Conservation (phyloP, 2,888 invertebrate genomes). For the Prionchulus punctatus region DNA sequence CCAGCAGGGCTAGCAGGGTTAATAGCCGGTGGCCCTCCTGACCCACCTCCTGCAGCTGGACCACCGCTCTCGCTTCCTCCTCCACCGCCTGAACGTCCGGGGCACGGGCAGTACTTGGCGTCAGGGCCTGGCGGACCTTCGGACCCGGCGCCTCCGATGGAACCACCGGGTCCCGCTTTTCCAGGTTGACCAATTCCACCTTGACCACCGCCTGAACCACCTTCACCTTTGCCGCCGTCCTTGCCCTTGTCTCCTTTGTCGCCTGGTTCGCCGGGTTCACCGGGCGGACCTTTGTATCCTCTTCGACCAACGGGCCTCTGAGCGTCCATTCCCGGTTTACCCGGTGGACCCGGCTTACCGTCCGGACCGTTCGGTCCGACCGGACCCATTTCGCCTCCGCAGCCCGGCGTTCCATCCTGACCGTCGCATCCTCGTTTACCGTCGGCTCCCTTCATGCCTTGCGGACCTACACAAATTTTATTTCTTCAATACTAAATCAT, state of each 20-base stretch:
- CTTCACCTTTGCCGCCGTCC: not conserved
- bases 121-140: not conserved
- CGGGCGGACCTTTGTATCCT: not conserved
- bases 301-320: not conserved
- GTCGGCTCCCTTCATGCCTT: constrained; percentile 3
- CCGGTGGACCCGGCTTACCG: not conserved
- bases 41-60: too few species aligned
- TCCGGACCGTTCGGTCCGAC: not conserved
- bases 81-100: too few species aligned
- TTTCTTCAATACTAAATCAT: too few species aligned
- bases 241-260: not conserved
- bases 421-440: not conserved
- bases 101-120: not conserved
- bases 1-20: too few species aligned
- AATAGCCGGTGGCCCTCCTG: too few species aligned
- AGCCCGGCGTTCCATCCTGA: not conserved
- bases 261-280: not conserved
- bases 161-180: not conserved
- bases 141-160: not conserved
- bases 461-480: not conserved
- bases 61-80: not conserved
- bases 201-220: not conserved
- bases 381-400: not conserved
- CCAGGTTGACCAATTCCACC: not conserved
- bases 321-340: not conserved